Percentiles rank a stretch among this genome's conserved stretches.
Conservation (phyloP, 2,113 vertebrate genomes). For the Crocuta crocuta region DNA sequence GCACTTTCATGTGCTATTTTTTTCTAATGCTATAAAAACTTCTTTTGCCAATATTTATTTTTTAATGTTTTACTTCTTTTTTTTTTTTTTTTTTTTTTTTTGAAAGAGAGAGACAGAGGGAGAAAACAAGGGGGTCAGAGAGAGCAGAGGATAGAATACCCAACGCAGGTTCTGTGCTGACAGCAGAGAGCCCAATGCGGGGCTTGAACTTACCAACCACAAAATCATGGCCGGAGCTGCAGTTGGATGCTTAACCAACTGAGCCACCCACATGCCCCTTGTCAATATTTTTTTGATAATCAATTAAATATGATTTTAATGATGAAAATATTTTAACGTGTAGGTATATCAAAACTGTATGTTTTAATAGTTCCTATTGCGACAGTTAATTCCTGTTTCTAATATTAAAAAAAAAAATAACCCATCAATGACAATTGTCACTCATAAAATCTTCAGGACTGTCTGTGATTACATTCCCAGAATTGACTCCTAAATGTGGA, state of each 20-base stretch:
- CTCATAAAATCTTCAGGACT: background rate
- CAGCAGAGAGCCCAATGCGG: too few species aligned
- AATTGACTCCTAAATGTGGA: background rate
- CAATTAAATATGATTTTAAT: background rate
- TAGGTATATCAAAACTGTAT: background rate
- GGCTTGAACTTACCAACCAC: too few species aligned
- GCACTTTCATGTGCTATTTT: background rate
- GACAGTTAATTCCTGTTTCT: background rate
- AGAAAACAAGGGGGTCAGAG: too few species aligned
- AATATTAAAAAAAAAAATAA: background rate
- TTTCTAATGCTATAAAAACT: background rate
- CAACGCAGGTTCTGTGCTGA: too few species aligned
- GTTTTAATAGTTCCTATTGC: background rate
- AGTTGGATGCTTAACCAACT: too few species aligned
- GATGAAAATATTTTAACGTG: background rate
- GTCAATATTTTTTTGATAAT: background rate
- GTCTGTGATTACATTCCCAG: background rate
- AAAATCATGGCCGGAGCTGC: too few species aligned
- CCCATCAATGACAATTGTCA: background rate
- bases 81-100: too few species aligned
- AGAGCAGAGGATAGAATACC: too few species aligned
- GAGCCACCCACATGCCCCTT: too few species aligned
- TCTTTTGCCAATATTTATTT: background rate
- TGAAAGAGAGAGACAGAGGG: too few species aligned
- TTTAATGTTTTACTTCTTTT: background rate